Evolutionary conservation across 23 tunicate genomes (phyloP), one percentile per base, ranked within the genome.

Genomic region (Halocynthia aurantium): DNA sequence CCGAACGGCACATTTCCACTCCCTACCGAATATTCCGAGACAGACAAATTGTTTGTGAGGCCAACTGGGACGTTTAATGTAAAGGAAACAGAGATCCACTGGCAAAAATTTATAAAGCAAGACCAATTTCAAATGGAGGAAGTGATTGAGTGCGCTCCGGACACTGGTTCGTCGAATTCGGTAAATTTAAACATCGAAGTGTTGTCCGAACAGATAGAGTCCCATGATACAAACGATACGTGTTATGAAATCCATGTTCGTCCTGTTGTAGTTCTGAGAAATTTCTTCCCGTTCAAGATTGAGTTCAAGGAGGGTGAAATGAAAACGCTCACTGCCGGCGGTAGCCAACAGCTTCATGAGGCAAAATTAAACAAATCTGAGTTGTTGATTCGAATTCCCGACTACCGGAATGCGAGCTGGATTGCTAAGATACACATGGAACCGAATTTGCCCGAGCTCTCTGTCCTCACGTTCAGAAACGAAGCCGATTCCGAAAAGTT

Each of bases 231-330:
- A 6, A 74, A 74, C 21, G 78, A 74, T 74, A 74, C 78, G n/a
- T 74, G 78, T 54, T 74, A 74, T 56, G 78, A 74, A 13, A 84
- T 89, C 55, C 70, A 84, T 54, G 57, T 89, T 12, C 82, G 82
- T 50, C 96, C 89, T 11, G 51, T 73, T 22, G 81, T 78, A 7
- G 52, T 70, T 22, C 70, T 89, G 54, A 51, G 71, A 73, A 89
- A 89, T 69, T 84, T 49, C 72, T 73, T 89, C 52, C 96, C 96
- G 7, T 81, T 81, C 62, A 22, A 87, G 22, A 82, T 84, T 44
- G 60, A 70, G 6, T 76, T 69, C 53, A 56, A 74, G 13, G 22
- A 22, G 13, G 62, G 6, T 19, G 64, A 74, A 74, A 20, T 10
- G 18, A 76, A 69, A 49, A 18, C 75, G 44, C 75, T 89, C 9